Evolutionary conservation across 2,888 invertebrate genomes (phyloP).

Genomic region (Prosapia bicincta): DNA sequence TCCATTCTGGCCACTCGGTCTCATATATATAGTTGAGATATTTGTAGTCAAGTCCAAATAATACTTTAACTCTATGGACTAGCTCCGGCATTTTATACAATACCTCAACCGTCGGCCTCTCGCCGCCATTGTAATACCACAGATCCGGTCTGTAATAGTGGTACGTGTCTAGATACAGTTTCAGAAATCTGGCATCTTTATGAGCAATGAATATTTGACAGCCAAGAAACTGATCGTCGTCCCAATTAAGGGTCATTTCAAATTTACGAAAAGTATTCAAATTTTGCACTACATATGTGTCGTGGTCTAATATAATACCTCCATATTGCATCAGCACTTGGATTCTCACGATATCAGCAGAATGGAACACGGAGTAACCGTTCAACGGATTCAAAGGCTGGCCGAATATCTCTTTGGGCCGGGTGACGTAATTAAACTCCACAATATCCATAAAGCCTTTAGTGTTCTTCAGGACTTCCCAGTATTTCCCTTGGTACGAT

Average conservation of each 20-base stretch:
- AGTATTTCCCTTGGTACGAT: background rate
- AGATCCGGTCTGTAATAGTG: conserved; percentile 38
- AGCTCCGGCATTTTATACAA: conserved; percentile 43
- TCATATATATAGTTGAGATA: conserved; percentile 3
- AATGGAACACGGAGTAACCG: background rate
- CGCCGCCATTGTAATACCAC: conserved; percentile 48
- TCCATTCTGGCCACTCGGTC: conserved; percentile 19
- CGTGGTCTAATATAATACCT: conserved; percentile 44
- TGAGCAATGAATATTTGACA: conserved; percentile 41
- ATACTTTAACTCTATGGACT: conserved; percentile 43
- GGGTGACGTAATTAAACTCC: background rate
- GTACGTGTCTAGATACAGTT: conserved; percentile 41
- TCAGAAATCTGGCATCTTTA: conserved; percentile 42
- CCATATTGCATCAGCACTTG: conserved; percentile 40
- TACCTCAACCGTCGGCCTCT: conserved; percentile 44
- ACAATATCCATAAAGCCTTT: background rate
- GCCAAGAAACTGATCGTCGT: conserved; percentile 31
- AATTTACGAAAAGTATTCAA: conserved; percentile 41
- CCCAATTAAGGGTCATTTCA: conserved; percentile 43
- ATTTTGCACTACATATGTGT: conserved; percentile 41
- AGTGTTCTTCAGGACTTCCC: background rate
- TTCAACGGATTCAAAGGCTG: background rate
- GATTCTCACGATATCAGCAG: background rate
- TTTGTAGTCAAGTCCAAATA: conserved; percentile 44
- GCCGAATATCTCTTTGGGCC: background rate